These are phyloP conservation scores for Neuroterus valhalla DNA, from an alignment of 1,140 invertebrate genomes.

Conservation along the genomic window DNA sequence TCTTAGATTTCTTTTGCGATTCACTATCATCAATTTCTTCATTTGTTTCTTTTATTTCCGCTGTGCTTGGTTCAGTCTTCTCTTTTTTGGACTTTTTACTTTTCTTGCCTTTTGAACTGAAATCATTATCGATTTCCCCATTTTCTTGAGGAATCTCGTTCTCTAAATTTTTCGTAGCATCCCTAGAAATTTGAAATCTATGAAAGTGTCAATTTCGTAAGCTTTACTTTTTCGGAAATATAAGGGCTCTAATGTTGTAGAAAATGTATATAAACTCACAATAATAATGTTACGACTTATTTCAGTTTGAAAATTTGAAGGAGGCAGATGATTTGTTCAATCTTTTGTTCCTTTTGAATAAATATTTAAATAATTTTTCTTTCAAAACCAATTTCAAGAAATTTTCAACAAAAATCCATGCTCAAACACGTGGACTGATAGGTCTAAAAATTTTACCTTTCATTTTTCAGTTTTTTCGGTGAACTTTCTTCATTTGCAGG, in stretches of 20 bases:
- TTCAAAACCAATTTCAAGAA: neutral
- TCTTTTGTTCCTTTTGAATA: too few species aligned
- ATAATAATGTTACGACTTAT: too few species aligned
- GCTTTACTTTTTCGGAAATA: too few species aligned
- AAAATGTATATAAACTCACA: too few species aligned
- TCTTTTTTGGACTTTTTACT: slow-evolving; percentile 4
- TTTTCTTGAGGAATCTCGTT: neutral
- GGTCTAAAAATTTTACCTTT: neutral
- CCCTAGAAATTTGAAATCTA: too few species aligned
- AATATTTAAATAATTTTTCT: too few species aligned
- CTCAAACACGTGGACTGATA: slow-evolving; percentile 10
- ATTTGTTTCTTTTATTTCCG: neutral
- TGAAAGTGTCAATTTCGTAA: too few species aligned
- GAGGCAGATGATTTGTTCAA: too few species aligned
- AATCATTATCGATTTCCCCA: slow-evolving; percentile 8
- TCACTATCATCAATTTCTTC: neutral
- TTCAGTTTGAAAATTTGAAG: too few species aligned
- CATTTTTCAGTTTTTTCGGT: slow-evolving; percentile 11
- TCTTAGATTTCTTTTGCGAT: neutral
- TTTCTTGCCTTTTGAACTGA: neutral
- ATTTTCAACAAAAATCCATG: neutral
- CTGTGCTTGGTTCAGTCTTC: neutral
- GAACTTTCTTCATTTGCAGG: neutral
- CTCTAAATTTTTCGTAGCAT: neutral
- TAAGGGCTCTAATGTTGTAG: too few species aligned